Percentiles rank a stretch among this genome's conserved stretches.
Evolutionary conservation across 2,113 vertebrate genomes (phyloP).

Genomic region (Neodon shergylaensis): DNA sequence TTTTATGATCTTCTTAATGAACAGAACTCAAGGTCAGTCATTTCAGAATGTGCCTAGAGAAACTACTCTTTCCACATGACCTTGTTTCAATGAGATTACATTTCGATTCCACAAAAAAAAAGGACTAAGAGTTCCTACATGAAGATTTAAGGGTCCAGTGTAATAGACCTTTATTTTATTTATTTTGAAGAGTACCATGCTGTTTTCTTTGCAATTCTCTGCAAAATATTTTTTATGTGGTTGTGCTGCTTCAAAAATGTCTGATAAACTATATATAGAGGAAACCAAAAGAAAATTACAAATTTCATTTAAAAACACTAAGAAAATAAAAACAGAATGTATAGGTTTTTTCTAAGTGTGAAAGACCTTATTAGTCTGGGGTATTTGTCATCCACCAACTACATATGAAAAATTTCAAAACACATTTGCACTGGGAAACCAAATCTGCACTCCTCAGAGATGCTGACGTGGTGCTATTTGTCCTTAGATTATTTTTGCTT

Average conservation of each 20-base stretch:
- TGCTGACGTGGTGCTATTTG: slow-evolving; percentile 40
- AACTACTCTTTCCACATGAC: not conserved
- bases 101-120: not conserved
- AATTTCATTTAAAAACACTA: slow-evolving; percentile 51
- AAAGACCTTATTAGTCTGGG: not conserved
- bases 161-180: slow-evolving; percentile 9
- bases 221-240: not conserved
- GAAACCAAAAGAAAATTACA: not conserved
- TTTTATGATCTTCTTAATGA: slow-evolving; percentile 8
- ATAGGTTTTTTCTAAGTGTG: slow-evolving; percentile 22
- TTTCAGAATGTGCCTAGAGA: not conserved
- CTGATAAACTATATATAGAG: not conserved
- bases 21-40: not conserved
- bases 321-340: slow-evolving; percentile 29
- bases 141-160: not conserved
- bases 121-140: not conserved
- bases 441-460: not conserved
- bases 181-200: not conserved
- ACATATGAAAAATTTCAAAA: not conserved
- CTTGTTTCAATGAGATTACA: slow-evolving; percentile 27
- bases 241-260: slow-evolving; percentile 14
- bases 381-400: not conserved
- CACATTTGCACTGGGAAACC: not conserved
- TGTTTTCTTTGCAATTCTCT: not conserved
- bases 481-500: slow-evolving; percentile 66